Conservation (phyloP, 2,888 invertebrate genomes). For the Drosophila vallismaia region DNA sequence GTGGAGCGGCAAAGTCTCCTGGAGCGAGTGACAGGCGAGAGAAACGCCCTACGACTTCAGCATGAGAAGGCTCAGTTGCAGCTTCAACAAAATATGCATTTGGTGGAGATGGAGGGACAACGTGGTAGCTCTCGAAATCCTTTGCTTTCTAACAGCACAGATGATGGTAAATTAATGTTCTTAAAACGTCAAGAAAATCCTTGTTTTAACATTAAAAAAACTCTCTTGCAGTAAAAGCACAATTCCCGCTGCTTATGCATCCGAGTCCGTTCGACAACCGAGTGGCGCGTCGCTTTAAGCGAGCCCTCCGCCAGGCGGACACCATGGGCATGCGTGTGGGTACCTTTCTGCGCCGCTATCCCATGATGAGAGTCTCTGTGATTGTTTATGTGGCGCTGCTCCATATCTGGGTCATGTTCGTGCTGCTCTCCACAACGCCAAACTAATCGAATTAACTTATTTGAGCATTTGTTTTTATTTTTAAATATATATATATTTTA, state of each 20-base stretch:
- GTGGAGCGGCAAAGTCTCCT: conserved; percentile 93
- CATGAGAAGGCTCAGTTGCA: conserved; percentile 87
- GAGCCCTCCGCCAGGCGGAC: conserved; percentile 90
- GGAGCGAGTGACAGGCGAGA: conserved; percentile 92
- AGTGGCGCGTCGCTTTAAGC: conserved; percentile 90
- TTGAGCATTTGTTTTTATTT: conserved; percentile 60
- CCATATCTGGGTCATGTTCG: conserved; percentile 93
- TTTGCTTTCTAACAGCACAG: conserved; percentile 87
- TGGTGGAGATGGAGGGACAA: conserved; percentile 58
- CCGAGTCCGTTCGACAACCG: conserved; percentile 91
- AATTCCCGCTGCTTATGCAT: conserved; percentile 89
- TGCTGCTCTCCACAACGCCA: conserved; percentile 88
- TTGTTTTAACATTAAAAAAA: conserved; percentile 1
- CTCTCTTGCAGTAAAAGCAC: conserved; percentile 86
- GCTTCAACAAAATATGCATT: conserved; percentile 85
- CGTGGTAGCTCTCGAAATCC: conserved; percentile 63
- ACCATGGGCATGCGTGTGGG: conserved; percentile 91
- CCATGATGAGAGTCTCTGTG: conserved; percentile 92
- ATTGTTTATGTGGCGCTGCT: conserved; percentile 93
- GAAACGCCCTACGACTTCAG: conserved; percentile 93
- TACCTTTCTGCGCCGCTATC: conserved; percentile 91
- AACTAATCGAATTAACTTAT: conserved; percentile 52
- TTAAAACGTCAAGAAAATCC: too few species aligned
- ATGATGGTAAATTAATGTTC: conserved; percentile 85
- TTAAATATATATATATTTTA: conserved; percentile 54